Base-by-base conservation (phyloP, 2,888 invertebrate genomes). In the Netelia virgata region DNA sequence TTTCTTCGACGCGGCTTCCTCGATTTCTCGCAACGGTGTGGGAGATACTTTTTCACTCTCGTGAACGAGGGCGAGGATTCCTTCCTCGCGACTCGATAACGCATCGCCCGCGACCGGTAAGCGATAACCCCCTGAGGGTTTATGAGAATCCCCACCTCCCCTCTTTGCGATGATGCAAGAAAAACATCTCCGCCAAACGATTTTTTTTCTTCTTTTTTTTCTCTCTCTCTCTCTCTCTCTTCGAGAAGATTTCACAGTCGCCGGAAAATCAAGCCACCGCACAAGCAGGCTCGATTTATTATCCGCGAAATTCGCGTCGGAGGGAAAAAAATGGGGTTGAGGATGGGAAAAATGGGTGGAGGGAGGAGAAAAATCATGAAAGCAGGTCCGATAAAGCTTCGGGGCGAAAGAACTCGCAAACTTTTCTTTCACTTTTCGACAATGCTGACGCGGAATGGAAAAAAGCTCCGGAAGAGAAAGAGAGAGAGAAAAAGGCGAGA, bases 361-460 rank as follows among this genome's bases (percentile, higher is more conserved):
- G 14, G 10, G 47, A 11, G 47, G 14, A 23, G 47, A 72, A 77
- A 75, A 76, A 66, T 82, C 41, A 66, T 28, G 23, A 28, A 28
- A 59, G 47, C 18, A 28, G 28, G 28, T 70, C 50, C 20, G 23
- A 53, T 63, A 36, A 57, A 61, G 61, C 18, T 20, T 78, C 50
- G 53, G 14, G 61, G 47, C 9, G 10, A n/a, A 61, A 50, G 5
- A 53, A 16, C 16, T 14, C 41, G 41, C 14, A 1, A 47, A 61
- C 41, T 77, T 76, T 76, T 76, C 66, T 72, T 72, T 57, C 28
- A 72, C 64, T 70, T 57, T 64, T 47, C 82, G 75, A 76, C 63
- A 57, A 70, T 66, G 64, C 50, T 20, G 18, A 10, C 57, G 53
- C 36, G 61, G 20, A 70, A 50, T 28, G 43, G 55, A 72, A 57